phyloP scores from a whole-genome alignment of 2,113 vertebrate species.

The human region DNA sequence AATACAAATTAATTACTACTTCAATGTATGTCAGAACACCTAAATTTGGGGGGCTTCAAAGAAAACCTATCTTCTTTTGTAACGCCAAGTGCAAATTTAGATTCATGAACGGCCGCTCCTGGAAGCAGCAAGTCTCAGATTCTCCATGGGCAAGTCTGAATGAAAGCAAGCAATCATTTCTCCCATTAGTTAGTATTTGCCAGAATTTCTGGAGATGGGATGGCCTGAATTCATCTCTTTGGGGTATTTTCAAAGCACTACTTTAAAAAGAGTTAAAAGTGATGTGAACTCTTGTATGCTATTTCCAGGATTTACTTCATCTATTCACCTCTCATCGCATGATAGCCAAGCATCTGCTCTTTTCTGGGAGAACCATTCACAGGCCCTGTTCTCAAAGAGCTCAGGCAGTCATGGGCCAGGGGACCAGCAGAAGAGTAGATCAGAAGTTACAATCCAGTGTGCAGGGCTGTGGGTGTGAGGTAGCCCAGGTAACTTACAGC shows the following conservation, averaged over 20 bases:
- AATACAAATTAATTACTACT: neutral
- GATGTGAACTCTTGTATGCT: neutral
- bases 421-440: neutral
- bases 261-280: neutral
- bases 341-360: neutral
- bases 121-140: neutral
- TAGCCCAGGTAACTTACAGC: neutral
- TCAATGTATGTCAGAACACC: neutral
- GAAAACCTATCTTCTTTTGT: constrained; percentile 12
- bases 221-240: neutral
- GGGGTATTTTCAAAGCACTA: neutral
- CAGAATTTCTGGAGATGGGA: neutral
- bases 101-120: neutral
- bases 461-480: neutral
- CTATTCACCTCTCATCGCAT: rapidly evolving
- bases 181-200: neutral
- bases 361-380: neutral
- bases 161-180: neutral
- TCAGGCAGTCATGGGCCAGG: no score
- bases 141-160: neutral
- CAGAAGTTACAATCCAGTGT: neutral
- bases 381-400: neutral
- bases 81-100: neutral
- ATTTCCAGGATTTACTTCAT: neutral
- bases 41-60: neutral